These are phyloP conservation scores for Meloe dianella DNA, from an alignment of 2,888 invertebrate genomes.

Conservation along the genomic window DNA sequence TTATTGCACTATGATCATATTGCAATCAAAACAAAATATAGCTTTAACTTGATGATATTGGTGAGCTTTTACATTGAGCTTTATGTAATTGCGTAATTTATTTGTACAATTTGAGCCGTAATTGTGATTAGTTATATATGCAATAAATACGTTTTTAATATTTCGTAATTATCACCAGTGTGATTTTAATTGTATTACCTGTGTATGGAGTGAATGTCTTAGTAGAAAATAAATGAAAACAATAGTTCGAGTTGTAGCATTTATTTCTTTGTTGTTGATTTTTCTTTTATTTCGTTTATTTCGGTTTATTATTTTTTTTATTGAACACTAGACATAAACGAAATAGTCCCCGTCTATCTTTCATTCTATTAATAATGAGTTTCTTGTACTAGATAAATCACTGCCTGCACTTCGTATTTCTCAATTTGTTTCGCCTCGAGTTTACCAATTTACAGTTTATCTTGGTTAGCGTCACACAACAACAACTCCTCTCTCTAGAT, in stretches of 20 bases:
- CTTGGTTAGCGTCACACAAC: slow-evolving; percentile 44
- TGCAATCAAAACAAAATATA: neutral
- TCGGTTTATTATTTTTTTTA: too few species aligned
- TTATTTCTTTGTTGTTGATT: too few species aligned
- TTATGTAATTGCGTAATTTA: slow-evolving; percentile 11
- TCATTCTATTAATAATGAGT: slow-evolving; percentile 34
- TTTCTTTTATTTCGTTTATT: neutral
- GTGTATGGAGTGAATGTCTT: neutral
- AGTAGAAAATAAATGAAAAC: neutral
- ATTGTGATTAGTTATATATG: neutral
- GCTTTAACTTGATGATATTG: neutral
- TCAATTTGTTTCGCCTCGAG: slow-evolving; percentile 49
- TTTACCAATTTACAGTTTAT: slow-evolving; percentile 51
- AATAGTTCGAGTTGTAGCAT: neutral
- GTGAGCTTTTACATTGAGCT: neutral
- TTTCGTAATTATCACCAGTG: slow-evolving; percentile 9
- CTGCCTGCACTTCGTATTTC: slow-evolving; percentile 48
- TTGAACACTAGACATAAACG: neutral
- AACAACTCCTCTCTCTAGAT: neutral
- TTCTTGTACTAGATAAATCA: slow-evolving; percentile 45
- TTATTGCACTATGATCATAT: too few species aligned
- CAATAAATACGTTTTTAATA: neutral
- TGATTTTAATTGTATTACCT: slow-evolving; percentile 3
- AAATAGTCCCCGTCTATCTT: slow-evolving; percentile 19
- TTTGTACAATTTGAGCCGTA: neutral